Conservation (phyloP, 2,113 vertebrate genomes). For the Syrmaticus mikado region DNA sequence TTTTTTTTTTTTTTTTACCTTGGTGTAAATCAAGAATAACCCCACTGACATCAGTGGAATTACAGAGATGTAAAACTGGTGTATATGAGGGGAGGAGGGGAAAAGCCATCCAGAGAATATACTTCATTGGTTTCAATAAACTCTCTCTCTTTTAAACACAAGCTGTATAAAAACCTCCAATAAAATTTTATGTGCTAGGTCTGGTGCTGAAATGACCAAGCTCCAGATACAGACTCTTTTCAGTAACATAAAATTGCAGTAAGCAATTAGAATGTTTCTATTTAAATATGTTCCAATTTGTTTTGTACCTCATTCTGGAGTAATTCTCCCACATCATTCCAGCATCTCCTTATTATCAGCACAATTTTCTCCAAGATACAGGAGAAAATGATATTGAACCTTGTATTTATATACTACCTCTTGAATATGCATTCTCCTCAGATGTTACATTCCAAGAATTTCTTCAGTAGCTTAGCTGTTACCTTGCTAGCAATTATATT, state of each 20-base stretch:
- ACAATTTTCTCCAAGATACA: not conserved
- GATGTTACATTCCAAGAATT: not conserved
- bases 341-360: not conserved
- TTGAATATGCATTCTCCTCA: not conserved
- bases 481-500: not conserved
- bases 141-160: slow-evolving; percentile 52
- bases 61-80: not conserved
- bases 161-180: slow-evolving; percentile 54
- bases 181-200: slow-evolving; percentile 63
- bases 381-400: not conserved
- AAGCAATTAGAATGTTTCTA: slow-evolving; percentile 57
- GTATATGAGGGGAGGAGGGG: not conserved
- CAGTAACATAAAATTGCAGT: slow-evolving; percentile 44
- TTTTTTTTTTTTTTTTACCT: not conserved
- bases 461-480: slow-evolving; percentile 2
- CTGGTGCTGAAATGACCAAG: slow-evolving; percentile 63
- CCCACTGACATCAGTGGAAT: not conserved
- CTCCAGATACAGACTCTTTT: not conserved
- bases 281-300: slow-evolving; percentile 47
- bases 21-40: not conserved
- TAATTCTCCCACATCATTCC: not conserved
- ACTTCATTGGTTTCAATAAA: slow-evolving; percentile 62
- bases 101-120: not conserved
- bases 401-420: not conserved
- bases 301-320: slow-evolving; percentile 6